Conservation (phyloP, 1,140 invertebrate species). For the Brachionus rotundiformis region DNA sequence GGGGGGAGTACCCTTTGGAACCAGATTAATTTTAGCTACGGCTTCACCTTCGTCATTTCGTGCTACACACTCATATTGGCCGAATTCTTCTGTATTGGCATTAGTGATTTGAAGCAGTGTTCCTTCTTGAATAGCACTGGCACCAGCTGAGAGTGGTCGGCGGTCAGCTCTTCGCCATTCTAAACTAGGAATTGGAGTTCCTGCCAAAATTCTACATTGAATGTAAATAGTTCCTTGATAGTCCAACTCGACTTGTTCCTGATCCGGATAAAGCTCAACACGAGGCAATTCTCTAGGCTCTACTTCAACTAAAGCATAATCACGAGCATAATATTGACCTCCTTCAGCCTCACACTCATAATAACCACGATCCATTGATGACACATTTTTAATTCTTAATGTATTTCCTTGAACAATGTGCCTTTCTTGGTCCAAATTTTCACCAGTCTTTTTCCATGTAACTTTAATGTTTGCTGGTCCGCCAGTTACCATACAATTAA, state of each 20-base stretch:
- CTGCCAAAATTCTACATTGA: conserved; percentile 22
- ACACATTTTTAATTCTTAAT: conserved; percentile 4
- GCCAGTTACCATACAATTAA: conserved; percentile 10
- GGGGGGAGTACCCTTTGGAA: neutral
- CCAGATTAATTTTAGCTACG: neutral
- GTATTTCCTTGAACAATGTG: conserved; percentile 43
- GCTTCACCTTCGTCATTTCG: conserved; percentile 29
- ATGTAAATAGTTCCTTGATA: conserved; percentile 33
- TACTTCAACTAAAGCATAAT: conserved; percentile 31
- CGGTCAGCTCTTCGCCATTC: conserved; percentile 43
- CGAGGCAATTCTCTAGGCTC: conserved; percentile 31
- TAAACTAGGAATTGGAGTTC: conserved; percentile 17
- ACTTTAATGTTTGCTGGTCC: neutral
- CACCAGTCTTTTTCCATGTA: conserved; percentile 39
- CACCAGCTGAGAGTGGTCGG: neutral
- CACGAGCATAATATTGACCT: neutral
- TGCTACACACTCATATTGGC: conserved; percentile 13
- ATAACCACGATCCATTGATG: conserved; percentile 28
- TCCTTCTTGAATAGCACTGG: neutral
- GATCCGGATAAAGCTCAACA: conserved; percentile 38
- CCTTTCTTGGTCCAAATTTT: conserved; percentile 1
- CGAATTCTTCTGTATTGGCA: neutral
- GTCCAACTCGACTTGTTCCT: conserved; percentile 2
- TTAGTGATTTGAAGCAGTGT: neutral
- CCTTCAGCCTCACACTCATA: conserved; percentile 20